Base-by-base conservation (phyloP, 2,888 invertebrate species). In the Drosophila borealis region DNA sequence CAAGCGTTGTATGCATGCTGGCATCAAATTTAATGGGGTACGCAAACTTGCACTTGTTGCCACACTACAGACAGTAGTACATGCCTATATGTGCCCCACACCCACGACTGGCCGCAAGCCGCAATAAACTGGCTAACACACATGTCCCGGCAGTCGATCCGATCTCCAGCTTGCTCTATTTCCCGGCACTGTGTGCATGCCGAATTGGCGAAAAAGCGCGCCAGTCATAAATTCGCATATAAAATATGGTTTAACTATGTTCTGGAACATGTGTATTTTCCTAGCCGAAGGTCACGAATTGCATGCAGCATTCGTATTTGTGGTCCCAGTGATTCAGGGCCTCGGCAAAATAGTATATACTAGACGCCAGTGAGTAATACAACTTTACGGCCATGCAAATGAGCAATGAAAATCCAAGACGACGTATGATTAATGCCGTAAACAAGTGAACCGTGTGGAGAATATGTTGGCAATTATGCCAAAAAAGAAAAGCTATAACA, bases 11-110 rank as follows among this genome's bases (percentile, higher is more conserved):
- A 69, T 60, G 67, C 60, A 72, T 49, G 56, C 59, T 51, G 56
- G 59, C 53, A 66, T 34, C 68, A 44, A 73, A 70, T 70, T 70
- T 64, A 65, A 86, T 82, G 70, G 70, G 76, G 71, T 75, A 69
- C 74, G 80, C 78, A 82, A 78, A 79, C 81, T 83, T 88, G 88
- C 80, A 86, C 79, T 82, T 85, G 84, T 74, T 75, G 63, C 62
- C 25, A 55, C 56, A 60, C 54, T 49, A 46, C 68, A 60, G 44
- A 56, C 64, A 62, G 3, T 29, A 29, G 2, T 37, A 55, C 17
- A 45, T n/a, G 54, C 14, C 11, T 19, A 21, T 33, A 29, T 42
- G 33, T 34, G 25, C 17, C 29, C 13, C 34, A 48, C 64, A 36
- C 51, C 21, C 45, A 29, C 34, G 29, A 17, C 45, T 34, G 13